Percentiles rank a stretch among this genome's conserved stretches.
These are phyloP conservation scores for Drosophila anomelani DNA, from an alignment of 2,888 invertebrate genomes.

Conservation along the genomic window DNA sequence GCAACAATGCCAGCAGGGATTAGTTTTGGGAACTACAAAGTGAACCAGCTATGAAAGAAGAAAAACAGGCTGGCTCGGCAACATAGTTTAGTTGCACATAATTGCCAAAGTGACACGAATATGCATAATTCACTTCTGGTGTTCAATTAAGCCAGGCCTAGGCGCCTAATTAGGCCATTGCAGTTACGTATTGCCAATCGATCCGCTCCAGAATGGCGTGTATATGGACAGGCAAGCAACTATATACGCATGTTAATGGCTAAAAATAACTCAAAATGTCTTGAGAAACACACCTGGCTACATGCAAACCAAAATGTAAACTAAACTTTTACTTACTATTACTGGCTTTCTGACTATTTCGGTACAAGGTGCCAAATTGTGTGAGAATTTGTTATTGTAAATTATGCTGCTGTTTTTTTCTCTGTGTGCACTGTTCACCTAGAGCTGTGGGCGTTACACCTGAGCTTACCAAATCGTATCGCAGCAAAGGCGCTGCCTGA, in stretches of 20 bases:
- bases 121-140: constrained; percentile 42
- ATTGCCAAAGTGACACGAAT: constrained; percentile 20
- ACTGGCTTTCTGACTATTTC: neutral
- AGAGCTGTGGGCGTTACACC: constrained; percentile 34
- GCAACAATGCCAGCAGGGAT: constrained; percentile 55
- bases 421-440: constrained; percentile 13
- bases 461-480: constrained; percentile 44
- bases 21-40: constrained; percentile 37
- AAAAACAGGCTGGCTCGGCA: constrained; percentile 10
- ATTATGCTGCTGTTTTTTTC: neutral
- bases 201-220: constrained; percentile 27
- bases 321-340: neutral
- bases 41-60: constrained; percentile 11
- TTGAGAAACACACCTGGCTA: constrained; percentile 17
- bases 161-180: constrained; percentile 24
- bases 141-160: neutral
- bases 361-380: constrained; percentile 1
- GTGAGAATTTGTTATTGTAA: constrained; percentile 1
- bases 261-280: constrained; percentile 32
- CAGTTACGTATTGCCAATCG: constrained; percentile 4
- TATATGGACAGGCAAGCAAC: neutral
- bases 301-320: neutral
- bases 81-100: constrained; percentile 36
- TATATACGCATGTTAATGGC: constrained; percentile 16
- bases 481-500: constrained; percentile 17